Base-by-base conservation (phyloP, 2,797 vertebrate species). In the Emydoidea blandingii region DNA sequence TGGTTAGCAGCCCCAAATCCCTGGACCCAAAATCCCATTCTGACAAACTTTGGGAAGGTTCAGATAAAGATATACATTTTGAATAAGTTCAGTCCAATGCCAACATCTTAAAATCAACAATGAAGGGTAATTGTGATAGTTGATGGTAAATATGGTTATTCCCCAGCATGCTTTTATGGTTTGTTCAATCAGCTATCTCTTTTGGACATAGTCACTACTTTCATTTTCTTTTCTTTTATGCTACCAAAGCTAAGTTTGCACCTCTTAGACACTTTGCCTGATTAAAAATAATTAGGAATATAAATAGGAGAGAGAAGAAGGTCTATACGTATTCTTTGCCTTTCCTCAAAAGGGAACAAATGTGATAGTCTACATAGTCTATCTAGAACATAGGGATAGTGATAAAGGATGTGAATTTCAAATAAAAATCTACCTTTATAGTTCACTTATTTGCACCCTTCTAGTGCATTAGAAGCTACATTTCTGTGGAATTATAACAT, bases 371-470 rank as follows among this genome's bases (percentile, higher is more conserved):
- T 59, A 65, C 14, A 7, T 79, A 0, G 0, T 88, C 29, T 62
- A 62, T 80, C 83, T 87, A 59, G n/a, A 18, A 87, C 78, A 44
- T 78, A 57, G 78, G 80, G 68, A 41, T 83, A 49, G 44, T 79
- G 89, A 82, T 50, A 94, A 83, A 93, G 88, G n/a, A 37, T 37
- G 83, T 88, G 87, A 78, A 93, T 95, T 94, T 78, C 78, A 72
- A 81, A 29, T 57, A 44, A 44, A 74, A 74, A 37, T 74, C 68
- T 44, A 89, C 54, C 79, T 87, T 88, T 95, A 37, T 92, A 18
- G 68, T 93, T 84, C 57, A 87, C 50, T 95, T 96, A 93, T 90
- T 96, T 96, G 15, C 88, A 95, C 88, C 96, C 85, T 2, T 2
- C 87, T 93, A 90, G 25, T 87, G 82, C 52, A 87, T 12, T 29